Percentiles rank a stretch among this genome's conserved stretches.
Conservation (phyloP, 2,113 vertebrate genomes). For the Galemys pyrenaicus region DNA sequence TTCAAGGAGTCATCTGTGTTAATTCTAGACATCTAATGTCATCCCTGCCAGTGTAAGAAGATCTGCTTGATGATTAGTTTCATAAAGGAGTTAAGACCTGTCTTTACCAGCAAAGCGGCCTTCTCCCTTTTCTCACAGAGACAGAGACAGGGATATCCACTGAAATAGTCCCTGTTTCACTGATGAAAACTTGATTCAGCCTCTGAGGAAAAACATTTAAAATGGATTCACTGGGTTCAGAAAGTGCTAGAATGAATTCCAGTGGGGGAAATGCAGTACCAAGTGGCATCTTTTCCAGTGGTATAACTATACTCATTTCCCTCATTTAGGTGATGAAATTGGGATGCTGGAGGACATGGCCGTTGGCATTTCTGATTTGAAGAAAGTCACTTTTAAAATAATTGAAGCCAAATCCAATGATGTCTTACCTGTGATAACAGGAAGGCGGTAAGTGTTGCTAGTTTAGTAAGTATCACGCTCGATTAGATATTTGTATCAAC, state of each 20-base stretch:
- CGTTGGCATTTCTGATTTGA: slow-evolving; percentile 95
- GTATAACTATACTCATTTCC: slow-evolving; percentile 59
- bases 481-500: neutral
- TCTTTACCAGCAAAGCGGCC: neutral
- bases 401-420: slow-evolving; percentile 93
- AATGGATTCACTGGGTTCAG: neutral
- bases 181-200: slow-evolving; percentile 17
- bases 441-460: slow-evolving; percentile 92
- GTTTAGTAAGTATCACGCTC: neutral
- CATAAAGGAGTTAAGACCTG: neutral
- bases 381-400: slow-evolving; percentile 94
- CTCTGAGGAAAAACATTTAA: neutral
- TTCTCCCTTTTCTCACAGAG: neutral
- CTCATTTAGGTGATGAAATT: slow-evolving; percentile 93
- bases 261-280: neutral
- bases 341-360: slow-evolving; percentile 99
- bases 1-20: neutral
- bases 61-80: neutral
- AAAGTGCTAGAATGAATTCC: slow-evolving; percentile 23
- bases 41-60: neutral
- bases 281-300: slow-evolving; percentile 60
- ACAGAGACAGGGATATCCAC: neutral
- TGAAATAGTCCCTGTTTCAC: neutral
- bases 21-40: slow-evolving; percentile 4
- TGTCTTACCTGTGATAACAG: slow-evolving; percentile 93